A percentile compares a stretch with the other conserved stretches of the same genome.
phyloP scores from a whole-genome alignment of 2,797 vertebrate species.

The Notoglanidium macrostoma region DNA sequence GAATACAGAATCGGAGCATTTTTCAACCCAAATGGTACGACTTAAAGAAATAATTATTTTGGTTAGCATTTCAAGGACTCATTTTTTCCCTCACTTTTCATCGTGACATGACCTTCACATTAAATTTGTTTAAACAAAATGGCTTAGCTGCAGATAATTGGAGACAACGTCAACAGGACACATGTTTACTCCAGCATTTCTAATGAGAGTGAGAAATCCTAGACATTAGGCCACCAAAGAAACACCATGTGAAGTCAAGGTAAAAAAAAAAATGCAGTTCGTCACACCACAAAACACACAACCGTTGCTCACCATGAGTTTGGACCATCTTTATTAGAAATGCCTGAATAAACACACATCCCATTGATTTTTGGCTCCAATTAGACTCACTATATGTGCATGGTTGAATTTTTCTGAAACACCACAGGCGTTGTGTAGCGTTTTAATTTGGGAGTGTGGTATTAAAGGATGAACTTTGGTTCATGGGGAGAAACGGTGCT shows the following conservation, averaged over 20 bases:
- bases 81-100: background rate
- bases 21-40: no score
- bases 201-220: background rate
- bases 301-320: background rate
- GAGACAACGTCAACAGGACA: background rate
- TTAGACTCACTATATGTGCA: background rate
- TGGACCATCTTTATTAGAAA: background rate
- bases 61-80: background rate
- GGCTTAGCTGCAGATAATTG: background rate
- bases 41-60: background rate
- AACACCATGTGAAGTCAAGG: background rate
- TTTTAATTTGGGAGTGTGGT: slow-evolving; percentile 5
- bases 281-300: background rate
- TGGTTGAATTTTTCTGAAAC: background rate
- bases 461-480: background rate
- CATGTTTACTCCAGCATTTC: background rate
- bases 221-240: background rate
- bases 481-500: background rate
- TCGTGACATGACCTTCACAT: background rate
- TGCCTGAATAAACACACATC: slow-evolving; percentile 10
- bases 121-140: background rate
- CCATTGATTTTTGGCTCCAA: slow-evolving; percentile 10
- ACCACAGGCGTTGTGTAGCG: background rate
- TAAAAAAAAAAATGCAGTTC: background rate
- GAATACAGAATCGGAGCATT: no score